Percentiles rank a stretch among this genome's conserved stretches.
These are phyloP conservation scores for Ochotona princeps DNA, from an alignment of 2,113 vertebrate species.

Conservation along the genomic window DNA sequence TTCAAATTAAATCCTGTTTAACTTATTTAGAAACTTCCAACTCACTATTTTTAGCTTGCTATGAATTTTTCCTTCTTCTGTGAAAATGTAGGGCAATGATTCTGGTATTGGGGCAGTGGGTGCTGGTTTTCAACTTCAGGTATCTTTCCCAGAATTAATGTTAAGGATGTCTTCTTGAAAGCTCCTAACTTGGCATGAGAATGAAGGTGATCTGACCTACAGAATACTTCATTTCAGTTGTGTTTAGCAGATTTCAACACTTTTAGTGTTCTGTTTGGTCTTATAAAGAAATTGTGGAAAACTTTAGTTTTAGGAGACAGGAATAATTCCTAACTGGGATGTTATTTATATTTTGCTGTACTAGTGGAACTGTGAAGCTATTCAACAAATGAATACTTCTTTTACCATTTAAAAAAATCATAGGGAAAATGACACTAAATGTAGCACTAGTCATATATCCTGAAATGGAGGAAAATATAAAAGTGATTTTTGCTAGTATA, in stretches of 20 bases:
- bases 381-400: constrained; percentile 32
- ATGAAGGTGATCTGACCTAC: neutral
- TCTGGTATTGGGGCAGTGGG: neutral
- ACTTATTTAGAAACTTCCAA: neutral
- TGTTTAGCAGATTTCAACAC: neutral
- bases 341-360: constrained; percentile 17
- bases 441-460: constrained; percentile 1
- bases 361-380: constrained; percentile 31
- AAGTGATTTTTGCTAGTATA: constrained; percentile 58
- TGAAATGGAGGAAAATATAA: constrained; percentile 45
- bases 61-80: neutral
- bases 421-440: constrained; percentile 41
- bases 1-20: neutral
- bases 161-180: neutral
- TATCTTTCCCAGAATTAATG: neutral
- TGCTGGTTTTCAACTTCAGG: neutral
- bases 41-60: constrained; percentile 42
- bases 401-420: constrained; percentile 5
- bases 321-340: neutral
- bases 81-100: neutral
- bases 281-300: neutral
- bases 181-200: neutral
- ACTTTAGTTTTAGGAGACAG: constrained; percentile 1
- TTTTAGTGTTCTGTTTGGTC: constrained; percentile 12
- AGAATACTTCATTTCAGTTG: constrained; percentile 24